Percentiles rank a stretch among this genome's conserved stretches.
Conservation (phyloP, 2,797 vertebrate genomes). For the Notolepis coatsorum region DNA sequence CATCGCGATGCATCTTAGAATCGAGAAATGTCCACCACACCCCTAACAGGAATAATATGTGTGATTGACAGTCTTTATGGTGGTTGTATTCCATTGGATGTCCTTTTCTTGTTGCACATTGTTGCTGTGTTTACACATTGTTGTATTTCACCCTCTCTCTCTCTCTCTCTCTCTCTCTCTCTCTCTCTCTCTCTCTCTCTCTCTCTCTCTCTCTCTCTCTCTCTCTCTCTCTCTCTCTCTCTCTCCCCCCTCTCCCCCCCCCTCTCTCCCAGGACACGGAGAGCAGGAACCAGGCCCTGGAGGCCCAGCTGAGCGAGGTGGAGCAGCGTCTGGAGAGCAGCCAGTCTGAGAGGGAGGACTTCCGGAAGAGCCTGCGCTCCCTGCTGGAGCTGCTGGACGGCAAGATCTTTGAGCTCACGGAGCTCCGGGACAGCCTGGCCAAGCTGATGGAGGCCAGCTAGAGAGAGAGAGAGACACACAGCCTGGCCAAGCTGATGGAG, state of each 20-base stretch:
- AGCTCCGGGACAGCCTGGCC: slow-evolving; percentile 93
- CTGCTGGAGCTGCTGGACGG: slow-evolving; percentile 96
- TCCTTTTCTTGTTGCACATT: too few relatives aligned
- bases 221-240: not conserved
- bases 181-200: not conserved
- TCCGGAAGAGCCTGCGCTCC: slow-evolving; percentile 92
- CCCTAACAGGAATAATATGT: too few relatives aligned
- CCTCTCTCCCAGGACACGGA: slow-evolving; percentile 86
- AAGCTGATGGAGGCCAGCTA: slow-evolving; percentile 93
- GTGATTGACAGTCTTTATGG: too few relatives aligned
- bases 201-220: too few relatives aligned
- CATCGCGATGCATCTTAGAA: too few relatives aligned
- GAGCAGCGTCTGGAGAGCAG: slow-evolving; percentile 93
- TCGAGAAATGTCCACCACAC: too few relatives aligned
- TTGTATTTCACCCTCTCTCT: too few relatives aligned
- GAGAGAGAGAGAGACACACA: slow-evolving; percentile 59
- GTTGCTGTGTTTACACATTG: too few relatives aligned
- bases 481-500: slow-evolving; percentile 91
- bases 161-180: too few relatives aligned
- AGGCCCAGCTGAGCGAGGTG: slow-evolving; percentile 89
- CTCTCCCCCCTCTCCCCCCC: too few relatives aligned
- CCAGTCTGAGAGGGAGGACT: slow-evolving; percentile 90
- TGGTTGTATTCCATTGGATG: too few relatives aligned
- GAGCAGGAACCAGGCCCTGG: slow-evolving; percentile 89
- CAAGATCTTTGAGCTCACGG: slow-evolving; percentile 97